Base-by-base conservation (phyloP, 2,113 vertebrate genomes). In the Mixornis gularis region DNA sequence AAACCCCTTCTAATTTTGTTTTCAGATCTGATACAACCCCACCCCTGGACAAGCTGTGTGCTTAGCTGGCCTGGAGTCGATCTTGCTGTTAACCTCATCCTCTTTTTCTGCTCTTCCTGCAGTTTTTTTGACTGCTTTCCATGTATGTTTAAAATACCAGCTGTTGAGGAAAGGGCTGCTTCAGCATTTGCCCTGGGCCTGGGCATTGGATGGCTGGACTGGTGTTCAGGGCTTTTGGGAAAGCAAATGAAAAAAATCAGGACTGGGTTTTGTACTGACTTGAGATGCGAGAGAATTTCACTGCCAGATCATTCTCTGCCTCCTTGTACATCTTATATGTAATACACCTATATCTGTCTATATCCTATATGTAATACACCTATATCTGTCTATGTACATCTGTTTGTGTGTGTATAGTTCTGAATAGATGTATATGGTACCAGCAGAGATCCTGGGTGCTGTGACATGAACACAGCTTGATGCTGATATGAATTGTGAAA, bases 1-100 rank as follows among this genome's bases (percentile, higher is more conserved):
- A 93, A 95, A 92, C 63, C 29, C 29, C 63, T 92, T 69, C 78
- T 66, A 43, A 74, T 51, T 95, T 78, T 89, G 87, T 72, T 93
- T 95, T 92, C 73, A 59, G 63, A 76, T 76, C 78, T 81, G 66
- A 65, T 29, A 52, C 73, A 90, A 82, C 80, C 43, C 84, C 94
- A 93, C 77, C 83, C 90, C 90, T 0, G 0, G 79, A 77, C 72
- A 88, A 70, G 76, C 48, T 68, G 40, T 36, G 52, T 56, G 60
- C 25, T 5, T 43, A 48, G 30, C 56, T 88, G 68, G 68, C n/a
- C 92, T 0, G 0, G 40, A 63, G 69, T 80, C 0, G 11, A 26
- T 85, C 59, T 70, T 55, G 27, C 51, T 85, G 43, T 71, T 93
- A 88, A 66, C 77, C 11, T 93, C 32, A 13, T 60, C 52, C 24